phyloP scores from a whole-genome alignment of 2,888 invertebrate genomes.

The Hirtodrosophila trivittata region DNA sequence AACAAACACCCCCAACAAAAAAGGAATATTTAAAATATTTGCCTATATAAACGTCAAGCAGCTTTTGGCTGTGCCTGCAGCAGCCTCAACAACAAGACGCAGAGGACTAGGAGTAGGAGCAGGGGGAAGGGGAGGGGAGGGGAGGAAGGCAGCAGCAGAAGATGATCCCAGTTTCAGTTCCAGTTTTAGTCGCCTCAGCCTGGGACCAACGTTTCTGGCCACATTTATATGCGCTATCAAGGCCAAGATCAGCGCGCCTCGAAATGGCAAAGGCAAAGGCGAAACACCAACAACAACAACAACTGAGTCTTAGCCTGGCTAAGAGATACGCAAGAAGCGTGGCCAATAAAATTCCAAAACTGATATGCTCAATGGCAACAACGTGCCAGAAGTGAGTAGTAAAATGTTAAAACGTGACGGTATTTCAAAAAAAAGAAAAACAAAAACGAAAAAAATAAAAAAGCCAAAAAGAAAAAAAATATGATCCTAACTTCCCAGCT shows the following conservation, averaged over 20 bases:
- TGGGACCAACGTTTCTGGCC: conserved; percentile 30
- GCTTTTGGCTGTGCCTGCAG: conserved; percentile 9
- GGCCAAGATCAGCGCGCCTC: conserved; percentile 74
- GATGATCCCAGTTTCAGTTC: conserved; percentile 7
- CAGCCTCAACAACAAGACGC: neutral
- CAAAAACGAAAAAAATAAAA: conserved; percentile 31
- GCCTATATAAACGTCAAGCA: conserved; percentile 77
- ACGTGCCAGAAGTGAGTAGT: conserved; percentile 78
- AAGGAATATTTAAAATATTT: conserved; percentile 73
- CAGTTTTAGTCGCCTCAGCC: neutral
- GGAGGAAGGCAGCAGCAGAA: neutral
- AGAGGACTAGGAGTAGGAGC: no score
- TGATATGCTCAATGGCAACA: conserved; percentile 78
- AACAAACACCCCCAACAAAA: conserved; percentile 39
- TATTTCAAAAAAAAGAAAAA: conserved; percentile 65
- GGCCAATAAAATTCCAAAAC: conserved; percentile 78
- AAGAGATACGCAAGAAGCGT: conserved; percentile 68
- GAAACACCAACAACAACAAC: conserved; percentile 14
- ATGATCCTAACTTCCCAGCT: conserved; percentile 20
- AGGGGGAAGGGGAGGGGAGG: no score
- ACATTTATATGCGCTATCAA: conserved; percentile 77
- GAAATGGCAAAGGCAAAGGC: conserved; percentile 54
- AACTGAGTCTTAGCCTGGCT: neutral
- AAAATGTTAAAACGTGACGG: conserved; percentile 79
- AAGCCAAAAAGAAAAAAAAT: conserved; percentile 48